Conservation (phyloP, 2,888 invertebrate genomes). For the Morpho achilles region DNA sequence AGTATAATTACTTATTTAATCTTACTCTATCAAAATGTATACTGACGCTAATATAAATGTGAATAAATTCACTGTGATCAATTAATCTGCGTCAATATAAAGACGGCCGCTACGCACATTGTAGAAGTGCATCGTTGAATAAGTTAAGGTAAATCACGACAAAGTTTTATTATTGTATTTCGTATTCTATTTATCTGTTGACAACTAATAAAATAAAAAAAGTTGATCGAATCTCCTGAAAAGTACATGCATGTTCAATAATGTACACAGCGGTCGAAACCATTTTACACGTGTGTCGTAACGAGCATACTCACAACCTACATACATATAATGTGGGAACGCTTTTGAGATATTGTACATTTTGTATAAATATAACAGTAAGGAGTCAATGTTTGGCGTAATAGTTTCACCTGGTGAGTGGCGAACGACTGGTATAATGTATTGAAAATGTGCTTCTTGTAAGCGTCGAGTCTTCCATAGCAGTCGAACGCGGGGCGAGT, state of each 20-base stretch:
- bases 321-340: slow-evolving; percentile 43
- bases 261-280: background rate
- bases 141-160: no score
- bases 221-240: no score
- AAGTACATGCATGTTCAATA: no score
- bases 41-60: no score
- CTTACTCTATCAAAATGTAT: no score
- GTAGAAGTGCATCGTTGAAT: no score
- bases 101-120: no score
- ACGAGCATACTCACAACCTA: slow-evolving; percentile 19
- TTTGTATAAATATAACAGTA: slow-evolving; percentile 74
- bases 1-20: no score
- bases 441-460: slow-evolving; percentile 71
- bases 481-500: slow-evolving; percentile 69
- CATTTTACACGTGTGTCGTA: slow-evolving; percentile 14
- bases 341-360: slow-evolving; percentile 75
- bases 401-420: slow-evolving; percentile 53
- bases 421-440: slow-evolving; percentile 67
- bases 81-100: slow-evolving; percentile 15
- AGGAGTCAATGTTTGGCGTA: slow-evolving; percentile 62
- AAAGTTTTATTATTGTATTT: no score
- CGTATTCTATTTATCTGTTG: no score
- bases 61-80: slow-evolving; percentile 22
- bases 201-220: no score
- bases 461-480: slow-evolving; percentile 79